Percentiles rank a stretch among this genome's conserved stretches.
These are phyloP conservation scores for Brachionus rotundiformis DNA, from an alignment of 1,140 invertebrate genomes.

Conservation along the genomic window DNA sequence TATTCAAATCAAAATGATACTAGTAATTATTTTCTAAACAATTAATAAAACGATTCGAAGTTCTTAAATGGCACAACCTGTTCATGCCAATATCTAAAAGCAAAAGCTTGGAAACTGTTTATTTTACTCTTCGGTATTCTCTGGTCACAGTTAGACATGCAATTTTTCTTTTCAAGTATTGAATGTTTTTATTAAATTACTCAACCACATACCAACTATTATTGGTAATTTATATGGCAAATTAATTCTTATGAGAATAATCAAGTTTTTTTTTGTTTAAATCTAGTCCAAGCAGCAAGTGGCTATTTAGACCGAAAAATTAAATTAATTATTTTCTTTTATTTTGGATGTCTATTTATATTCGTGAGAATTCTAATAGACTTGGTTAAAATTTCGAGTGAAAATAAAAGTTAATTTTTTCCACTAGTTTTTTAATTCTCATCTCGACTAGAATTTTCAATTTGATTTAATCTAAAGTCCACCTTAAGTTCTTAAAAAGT, in stretches of 20 bases:
- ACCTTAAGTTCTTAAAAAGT: background rate
- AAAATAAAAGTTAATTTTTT: background rate
- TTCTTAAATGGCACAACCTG: conserved; percentile 1
- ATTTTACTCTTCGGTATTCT: conserved; percentile 36
- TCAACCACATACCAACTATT: conserved; percentile 17
- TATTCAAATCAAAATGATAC: conserved; percentile 30
- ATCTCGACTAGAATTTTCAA: background rate
- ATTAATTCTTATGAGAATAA: conserved; percentile 25
- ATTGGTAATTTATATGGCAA: background rate
- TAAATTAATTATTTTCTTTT: background rate
- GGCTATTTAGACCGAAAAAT: background rate
- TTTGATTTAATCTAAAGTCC: background rate
- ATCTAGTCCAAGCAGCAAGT: background rate
- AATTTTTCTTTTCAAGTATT: background rate
- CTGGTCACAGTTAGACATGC: conserved; percentile 18
- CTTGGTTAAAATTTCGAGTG: background rate
- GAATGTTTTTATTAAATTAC: conserved; percentile 6
- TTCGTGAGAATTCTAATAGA: background rate
- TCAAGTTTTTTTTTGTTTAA: background rate
- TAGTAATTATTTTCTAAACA: conserved; percentile 41
- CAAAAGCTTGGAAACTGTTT: background rate
- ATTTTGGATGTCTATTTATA: conserved; percentile 24
- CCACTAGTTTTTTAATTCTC: background rate
- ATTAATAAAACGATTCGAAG: conserved; percentile 26
- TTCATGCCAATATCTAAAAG: background rate